Percentiles rank a stretch among this genome's conserved stretches.
These are phyloP conservation scores for Arenaria interpres DNA, from an alignment of 2,113 vertebrate species.

Conservation along the genomic window DNA sequence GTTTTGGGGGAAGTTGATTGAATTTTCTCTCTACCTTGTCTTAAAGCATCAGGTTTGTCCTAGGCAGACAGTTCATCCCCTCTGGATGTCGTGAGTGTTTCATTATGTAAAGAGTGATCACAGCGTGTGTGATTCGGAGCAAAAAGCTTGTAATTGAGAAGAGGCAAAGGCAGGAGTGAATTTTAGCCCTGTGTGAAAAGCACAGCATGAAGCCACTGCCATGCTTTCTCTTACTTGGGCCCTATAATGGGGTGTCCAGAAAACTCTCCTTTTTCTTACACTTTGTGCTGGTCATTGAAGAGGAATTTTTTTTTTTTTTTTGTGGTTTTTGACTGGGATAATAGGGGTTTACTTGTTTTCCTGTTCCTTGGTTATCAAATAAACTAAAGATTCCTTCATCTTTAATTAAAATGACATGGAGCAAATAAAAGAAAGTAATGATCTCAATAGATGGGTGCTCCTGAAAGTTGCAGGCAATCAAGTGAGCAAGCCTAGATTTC, in stretches of 20 bases:
- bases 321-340: background rate
- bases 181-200: background rate
- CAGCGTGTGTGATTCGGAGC: background rate
- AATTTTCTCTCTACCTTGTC: background rate
- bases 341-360: background rate
- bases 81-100: background rate
- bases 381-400: background rate
- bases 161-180: background rate
- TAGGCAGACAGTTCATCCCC: background rate
- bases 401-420: background rate
- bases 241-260: background rate
- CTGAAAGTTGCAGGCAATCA: background rate
- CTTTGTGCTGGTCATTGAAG: background rate
- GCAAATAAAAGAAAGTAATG: background rate
- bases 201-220: accelerated
- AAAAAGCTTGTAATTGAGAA: background rate
- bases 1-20: background rate
- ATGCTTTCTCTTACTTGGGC: background rate
- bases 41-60: background rate
- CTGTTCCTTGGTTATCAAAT: background rate
- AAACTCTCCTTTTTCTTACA: background rate
- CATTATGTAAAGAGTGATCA: background rate
- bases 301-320: background rate
- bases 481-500: background rate
- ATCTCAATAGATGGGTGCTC: background rate